Percentiles rank a stretch among this genome's conserved stretches.
Conservation (phyloP, 2,888 invertebrate species). For the Hoplodrina ambigua region DNA sequence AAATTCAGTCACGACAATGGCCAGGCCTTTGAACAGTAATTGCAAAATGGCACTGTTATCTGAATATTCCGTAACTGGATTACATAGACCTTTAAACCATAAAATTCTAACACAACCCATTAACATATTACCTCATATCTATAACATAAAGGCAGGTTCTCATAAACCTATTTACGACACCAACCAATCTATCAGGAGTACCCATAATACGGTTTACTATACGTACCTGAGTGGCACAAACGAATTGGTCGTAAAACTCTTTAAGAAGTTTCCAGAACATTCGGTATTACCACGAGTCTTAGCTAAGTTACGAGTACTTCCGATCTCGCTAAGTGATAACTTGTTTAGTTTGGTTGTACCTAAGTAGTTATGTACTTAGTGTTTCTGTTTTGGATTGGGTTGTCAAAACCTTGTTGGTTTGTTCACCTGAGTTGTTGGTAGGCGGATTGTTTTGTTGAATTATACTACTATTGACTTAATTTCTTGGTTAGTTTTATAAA, state of each 20-base stretch:
- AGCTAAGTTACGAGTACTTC: conserved; percentile 12
- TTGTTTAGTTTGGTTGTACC: conserved; percentile 7
- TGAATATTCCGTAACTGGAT: neutral
- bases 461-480: no score
- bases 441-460: no score
- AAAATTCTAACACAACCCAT: conserved; percentile 12
- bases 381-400: no score
- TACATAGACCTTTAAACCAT: neutral
- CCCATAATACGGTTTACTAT: conserved; percentile 45
- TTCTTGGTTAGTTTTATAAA: no score
- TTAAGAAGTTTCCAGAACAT: conserved; percentile 27
- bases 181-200: conserved; percentile 52
- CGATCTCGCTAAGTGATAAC: conserved; percentile 43
- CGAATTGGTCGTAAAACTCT: conserved; percentile 50
- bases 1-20: neutral
- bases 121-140: conserved; percentile 20
- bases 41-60: neutral
- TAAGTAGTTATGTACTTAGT: conserved; percentile 4
- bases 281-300: conserved; percentile 21
- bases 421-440: no score
- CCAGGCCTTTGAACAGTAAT: neutral
- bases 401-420: no score
- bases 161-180: conserved; percentile 49
- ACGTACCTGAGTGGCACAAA: conserved; percentile 23
- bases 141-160: conserved; percentile 8